Evolutionary conservation across 2,797 vertebrate genomes (phyloP), one percentile per base, ranked within the genome.

Genomic region (Pipistrellus nathusii): DNA sequence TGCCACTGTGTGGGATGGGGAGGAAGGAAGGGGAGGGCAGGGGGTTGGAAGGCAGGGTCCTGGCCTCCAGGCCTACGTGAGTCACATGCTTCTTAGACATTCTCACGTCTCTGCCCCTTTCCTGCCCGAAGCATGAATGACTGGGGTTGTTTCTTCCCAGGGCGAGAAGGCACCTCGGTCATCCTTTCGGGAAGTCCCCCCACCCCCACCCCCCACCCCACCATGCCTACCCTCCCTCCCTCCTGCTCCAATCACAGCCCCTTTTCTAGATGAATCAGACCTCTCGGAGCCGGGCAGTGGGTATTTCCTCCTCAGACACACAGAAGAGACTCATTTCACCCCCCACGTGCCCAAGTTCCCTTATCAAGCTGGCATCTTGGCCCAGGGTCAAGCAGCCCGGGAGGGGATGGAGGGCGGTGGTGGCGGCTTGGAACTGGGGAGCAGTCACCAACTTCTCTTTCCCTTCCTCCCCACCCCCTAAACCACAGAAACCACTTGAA

Each of bases 401-500:
- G 53, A 77, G 72, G 10, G 57, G 38, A 87, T 72, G 85, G 71
- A 68, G 77, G 76, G 38, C 15, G 76, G 82, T 21, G 35, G 88
- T 75, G 64, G 95, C 0, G 94, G 91, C 87, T 90, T 94, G 93
- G 91, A 77, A 89, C 95, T 90, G 95, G 91, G 77, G 94, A 96
- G 48, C 69, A 95, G 89, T 71, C 87, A 96, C 93, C 72, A 64
- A 44, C 87, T 94, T 95, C 90, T 96, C 87, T 94, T 97, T 96
- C 90, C 85, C 94, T 94, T 77, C 95, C 90, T 96, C 95, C 38
- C 88, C 90, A 91, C 93, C 90, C 93, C 94, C 15, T 91, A 91
- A 95, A 95, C 97, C 96, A 53, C 96, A 97, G 93, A 97, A 97
- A 96, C 96, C 97, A 97, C 96, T 96, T 94, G 85, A 95, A 95